phyloP scores from a whole-genome alignment of 2,888 invertebrate species.

The Ormyrus pomaceus region DNA sequence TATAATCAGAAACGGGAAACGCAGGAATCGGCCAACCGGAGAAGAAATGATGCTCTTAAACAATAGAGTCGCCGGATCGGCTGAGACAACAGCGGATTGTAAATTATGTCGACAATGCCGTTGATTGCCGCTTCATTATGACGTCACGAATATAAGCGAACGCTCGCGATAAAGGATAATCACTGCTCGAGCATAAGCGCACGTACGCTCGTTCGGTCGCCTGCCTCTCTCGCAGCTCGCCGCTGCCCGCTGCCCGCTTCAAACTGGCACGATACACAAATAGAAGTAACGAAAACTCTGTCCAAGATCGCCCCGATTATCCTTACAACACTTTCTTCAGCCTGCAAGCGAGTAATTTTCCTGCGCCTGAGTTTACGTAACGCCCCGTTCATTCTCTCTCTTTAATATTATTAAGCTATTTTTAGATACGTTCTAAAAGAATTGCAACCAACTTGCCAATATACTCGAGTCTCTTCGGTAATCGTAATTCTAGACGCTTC shows the following conservation, averaged over 20 bases:
- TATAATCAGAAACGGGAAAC: background rate
- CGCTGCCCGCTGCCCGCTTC: conserved; percentile 47
- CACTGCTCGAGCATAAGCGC: conserved; percentile 59
- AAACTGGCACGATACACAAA: conserved; percentile 21
- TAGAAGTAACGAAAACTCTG: background rate
- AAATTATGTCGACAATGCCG: conserved; percentile 75
- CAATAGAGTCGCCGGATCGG: conserved; percentile 65
- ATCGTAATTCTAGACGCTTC: no score
- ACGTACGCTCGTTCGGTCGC: background rate
- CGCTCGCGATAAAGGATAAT: conserved; percentile 69
- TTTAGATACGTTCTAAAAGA: no score
- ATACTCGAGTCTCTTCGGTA: no score
- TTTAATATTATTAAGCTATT: no score
- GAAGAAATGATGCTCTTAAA: conserved; percentile 59
- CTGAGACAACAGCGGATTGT: conserved; percentile 71
- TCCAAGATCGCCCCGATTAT: no score
- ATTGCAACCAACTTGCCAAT: no score
- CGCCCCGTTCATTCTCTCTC: no score
- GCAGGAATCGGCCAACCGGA: conserved; percentile 17
- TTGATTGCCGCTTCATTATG: conserved; percentile 75
- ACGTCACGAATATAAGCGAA: conserved; percentile 72
- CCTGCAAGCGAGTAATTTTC: no score
- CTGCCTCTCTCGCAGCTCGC: no score
- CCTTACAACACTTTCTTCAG: no score
- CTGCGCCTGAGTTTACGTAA: no score